A percentile compares a stretch with the other conserved stretches of the same genome.
Evolutionary conservation across 1,140 invertebrate species (phyloP).

Genomic region (Drosophila littoralis): DNA sequence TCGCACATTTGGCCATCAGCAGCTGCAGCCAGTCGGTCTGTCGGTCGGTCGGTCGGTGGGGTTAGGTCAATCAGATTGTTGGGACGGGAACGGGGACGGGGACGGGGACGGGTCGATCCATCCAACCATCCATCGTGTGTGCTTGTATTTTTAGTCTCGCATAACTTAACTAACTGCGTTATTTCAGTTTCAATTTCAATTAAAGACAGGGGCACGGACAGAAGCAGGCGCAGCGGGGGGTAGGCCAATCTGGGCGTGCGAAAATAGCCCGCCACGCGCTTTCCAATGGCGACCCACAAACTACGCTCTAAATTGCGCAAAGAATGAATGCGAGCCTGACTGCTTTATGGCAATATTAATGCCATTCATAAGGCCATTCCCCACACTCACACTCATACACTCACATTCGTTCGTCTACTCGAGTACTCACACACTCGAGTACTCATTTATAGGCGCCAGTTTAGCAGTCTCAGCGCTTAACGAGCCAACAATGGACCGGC

Average conservation of each 20-base stretch:
- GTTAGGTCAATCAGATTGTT: not conserved
- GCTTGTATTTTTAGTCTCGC: conserved; percentile 65
- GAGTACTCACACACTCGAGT: not conserved
- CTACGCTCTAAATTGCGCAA: conserved; percentile 66
- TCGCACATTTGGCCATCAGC: conserved; percentile 7
- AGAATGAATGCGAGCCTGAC: conserved; percentile 36
- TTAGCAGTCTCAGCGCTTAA: conserved; percentile 56
- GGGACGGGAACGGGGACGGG: too few species aligned
- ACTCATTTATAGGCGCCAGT: conserved; percentile 57
- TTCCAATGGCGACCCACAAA: conserved; percentile 52
- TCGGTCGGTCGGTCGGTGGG: not conserved
- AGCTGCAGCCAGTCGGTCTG: not conserved
- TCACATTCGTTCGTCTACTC: not conserved
- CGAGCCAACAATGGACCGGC: conserved; percentile 55
- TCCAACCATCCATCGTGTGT: conserved; percentile 41
- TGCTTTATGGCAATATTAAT: conserved; percentile 73
- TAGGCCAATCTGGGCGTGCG: conserved; percentile 52
- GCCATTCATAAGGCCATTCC: conserved; percentile 69
- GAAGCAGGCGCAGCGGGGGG: not conserved
- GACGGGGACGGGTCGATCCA: not conserved
- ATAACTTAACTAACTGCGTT: conserved; percentile 60
- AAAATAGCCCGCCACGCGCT: conserved; percentile 69
- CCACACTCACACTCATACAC: not conserved
- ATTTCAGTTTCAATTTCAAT: conserved; percentile 73
- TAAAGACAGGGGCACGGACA: conserved; percentile 31